Conservation (phyloP, 1,140 invertebrate species). For the Ganaspis sp. region DNA sequence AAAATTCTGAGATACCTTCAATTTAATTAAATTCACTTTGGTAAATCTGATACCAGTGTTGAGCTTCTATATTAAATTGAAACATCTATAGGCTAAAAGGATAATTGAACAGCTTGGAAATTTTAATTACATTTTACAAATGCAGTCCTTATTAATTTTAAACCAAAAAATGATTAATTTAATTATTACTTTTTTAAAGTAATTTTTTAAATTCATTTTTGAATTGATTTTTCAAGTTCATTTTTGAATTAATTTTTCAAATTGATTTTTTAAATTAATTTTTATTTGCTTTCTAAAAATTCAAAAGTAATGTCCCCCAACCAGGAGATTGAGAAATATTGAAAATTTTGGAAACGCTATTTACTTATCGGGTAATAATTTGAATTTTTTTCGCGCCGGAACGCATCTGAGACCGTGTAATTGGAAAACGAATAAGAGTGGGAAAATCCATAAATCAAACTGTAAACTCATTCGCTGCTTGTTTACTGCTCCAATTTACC, state of each 20-base stretch:
- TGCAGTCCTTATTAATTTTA: background rate
- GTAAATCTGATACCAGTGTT: background rate
- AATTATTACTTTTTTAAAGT: background rate
- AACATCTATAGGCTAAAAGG: background rate
- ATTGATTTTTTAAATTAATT: background rate
- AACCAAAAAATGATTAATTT: background rate
- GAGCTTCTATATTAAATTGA: background rate
- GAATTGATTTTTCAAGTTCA: no score
- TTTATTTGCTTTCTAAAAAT: background rate
- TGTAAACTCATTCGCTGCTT: slow-evolving; percentile 16
- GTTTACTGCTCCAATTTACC: slow-evolving; percentile 9
- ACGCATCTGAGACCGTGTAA: background rate
- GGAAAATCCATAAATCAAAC: slow-evolving; percentile 7
- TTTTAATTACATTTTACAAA: background rate
- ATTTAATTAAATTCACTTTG: slow-evolving; percentile 2
- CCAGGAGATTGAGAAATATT: background rate
- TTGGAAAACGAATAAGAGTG: background rate
- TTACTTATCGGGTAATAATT: background rate
- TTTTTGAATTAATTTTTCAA: no score
- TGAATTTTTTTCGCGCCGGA: background rate
- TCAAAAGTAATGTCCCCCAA: no score
- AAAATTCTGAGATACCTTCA: background rate
- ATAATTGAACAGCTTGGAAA: background rate
- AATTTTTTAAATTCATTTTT: no score
- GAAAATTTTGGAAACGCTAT: background rate